Conservation (phyloP, 2,113 vertebrate genomes). For the Laticauda laticaudata region DNA sequence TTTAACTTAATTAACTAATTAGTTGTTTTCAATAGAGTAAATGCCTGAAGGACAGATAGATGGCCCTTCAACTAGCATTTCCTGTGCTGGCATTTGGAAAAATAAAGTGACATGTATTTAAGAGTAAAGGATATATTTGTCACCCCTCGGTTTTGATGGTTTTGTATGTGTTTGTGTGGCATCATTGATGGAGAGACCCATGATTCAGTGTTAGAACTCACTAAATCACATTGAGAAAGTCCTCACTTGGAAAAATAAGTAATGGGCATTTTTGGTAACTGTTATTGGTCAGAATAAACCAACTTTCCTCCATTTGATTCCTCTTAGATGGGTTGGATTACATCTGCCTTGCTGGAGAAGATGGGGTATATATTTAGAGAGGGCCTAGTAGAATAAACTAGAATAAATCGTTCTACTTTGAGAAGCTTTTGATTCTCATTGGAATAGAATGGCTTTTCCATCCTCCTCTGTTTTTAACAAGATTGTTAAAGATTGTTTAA, state of each 20-base stretch:
- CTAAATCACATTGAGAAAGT: background rate
- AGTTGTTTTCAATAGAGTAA: background rate
- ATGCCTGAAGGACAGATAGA: background rate
- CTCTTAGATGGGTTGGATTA: background rate
- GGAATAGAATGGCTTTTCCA: background rate
- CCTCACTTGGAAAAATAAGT: background rate
- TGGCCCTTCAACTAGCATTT: background rate
- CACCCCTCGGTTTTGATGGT: background rate
- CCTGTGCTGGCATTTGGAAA: background rate
- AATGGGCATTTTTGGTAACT: background rate
- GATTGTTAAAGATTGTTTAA: background rate
- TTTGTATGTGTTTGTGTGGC: background rate
- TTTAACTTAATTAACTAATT: too few species aligned
- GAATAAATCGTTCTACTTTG: background rate
- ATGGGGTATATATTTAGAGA: background rate
- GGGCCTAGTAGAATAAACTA: background rate
- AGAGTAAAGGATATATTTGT: background rate
- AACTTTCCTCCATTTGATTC: background rate
- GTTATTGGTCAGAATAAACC: background rate
- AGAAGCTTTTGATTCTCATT: background rate
- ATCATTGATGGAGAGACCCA: too few species aligned
- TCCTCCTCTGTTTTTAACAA: background rate
- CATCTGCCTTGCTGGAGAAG: background rate
- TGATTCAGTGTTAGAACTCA: too few species aligned
- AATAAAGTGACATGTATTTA: background rate